Evolutionary conservation across 2,113 vertebrate genomes (phyloP).

Genomic region (Crotalus tigris): DNA sequence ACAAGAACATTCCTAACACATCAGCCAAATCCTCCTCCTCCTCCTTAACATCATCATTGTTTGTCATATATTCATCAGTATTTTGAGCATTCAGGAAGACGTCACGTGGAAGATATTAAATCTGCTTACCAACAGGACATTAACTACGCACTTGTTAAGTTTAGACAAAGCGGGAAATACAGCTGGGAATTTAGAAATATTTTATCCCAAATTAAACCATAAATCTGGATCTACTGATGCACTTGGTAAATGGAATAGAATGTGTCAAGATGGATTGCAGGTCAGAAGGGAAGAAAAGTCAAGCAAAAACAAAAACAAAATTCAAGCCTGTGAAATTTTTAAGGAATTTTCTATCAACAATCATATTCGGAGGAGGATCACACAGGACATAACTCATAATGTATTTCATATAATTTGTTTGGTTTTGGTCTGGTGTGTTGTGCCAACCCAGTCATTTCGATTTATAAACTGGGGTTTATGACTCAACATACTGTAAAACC

Average conservation of each 20-base stretch:
- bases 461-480: background rate
- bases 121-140: slow-evolving; percentile 65
- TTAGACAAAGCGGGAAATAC: slow-evolving; percentile 29
- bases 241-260: background rate
- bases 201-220: background rate
- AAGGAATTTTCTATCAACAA: background rate
- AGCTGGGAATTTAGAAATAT: background rate
- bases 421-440: background rate
- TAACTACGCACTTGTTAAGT: slow-evolving; percentile 46
- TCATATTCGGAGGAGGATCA: background rate
- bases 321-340: background rate
- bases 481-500: background rate
- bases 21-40: slow-evolving; percentile 47
- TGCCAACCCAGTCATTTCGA: background rate
- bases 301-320: background rate
- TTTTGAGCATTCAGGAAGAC: slow-evolving; percentile 55
- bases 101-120: slow-evolving; percentile 67
- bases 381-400: background rate
- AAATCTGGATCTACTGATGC: background rate
- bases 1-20: background rate
- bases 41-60: background rate
- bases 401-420: background rate
- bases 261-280: background rate
- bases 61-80: slow-evolving; percentile 60
- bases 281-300: background rate